These are phyloP conservation scores for roundworm (Caenorhabditis elegans) DNA, from an alignment of 1,140 invertebrate genomes.

Conservation along the genomic window DNA sequence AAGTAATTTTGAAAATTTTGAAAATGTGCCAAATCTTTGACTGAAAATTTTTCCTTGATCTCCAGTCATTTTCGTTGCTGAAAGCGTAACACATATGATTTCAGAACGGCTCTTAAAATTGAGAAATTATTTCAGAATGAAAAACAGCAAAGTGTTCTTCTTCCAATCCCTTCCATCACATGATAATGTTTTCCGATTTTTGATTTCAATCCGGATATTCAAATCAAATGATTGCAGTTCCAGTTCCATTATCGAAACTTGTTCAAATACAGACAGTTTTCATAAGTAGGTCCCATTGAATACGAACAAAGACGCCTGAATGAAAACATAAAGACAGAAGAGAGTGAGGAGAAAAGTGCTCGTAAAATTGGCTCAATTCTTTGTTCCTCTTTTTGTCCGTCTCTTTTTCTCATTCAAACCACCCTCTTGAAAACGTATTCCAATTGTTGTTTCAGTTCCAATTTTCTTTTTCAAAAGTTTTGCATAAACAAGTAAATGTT, in stretches of 20 bases:
- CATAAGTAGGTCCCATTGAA: conserved; percentile 9
- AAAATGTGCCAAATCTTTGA: too few species aligned
- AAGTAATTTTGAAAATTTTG: too few species aligned
- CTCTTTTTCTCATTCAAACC: not conserved
- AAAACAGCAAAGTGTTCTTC: too few species aligned
- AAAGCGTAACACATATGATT: too few species aligned
- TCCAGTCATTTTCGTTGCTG: too few species aligned
- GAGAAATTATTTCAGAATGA: too few species aligned
- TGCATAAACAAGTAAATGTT: conserved; percentile 22
- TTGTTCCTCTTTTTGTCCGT: not conserved
- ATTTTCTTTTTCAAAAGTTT: not conserved
- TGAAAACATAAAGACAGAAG: not conserved
- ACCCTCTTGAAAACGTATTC: not conserved
- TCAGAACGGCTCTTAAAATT: too few species aligned
- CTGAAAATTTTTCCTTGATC: too few species aligned
- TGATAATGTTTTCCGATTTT: not conserved
- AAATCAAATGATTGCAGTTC: not conserved
- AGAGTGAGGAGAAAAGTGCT: not conserved
- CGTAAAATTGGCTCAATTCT: conserved; percentile 22
- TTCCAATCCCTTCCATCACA: too few species aligned
- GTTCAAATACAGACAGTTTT: too few species aligned
- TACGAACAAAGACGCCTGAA: not conserved
- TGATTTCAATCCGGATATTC: not conserved
- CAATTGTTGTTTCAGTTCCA: not conserved
- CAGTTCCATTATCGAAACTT: not conserved